A percentile compares a stretch with the other conserved stretches of the same genome.
phyloP scores from a whole-genome alignment of 2,113 vertebrate species.

The Setophaga coronata region DNA sequence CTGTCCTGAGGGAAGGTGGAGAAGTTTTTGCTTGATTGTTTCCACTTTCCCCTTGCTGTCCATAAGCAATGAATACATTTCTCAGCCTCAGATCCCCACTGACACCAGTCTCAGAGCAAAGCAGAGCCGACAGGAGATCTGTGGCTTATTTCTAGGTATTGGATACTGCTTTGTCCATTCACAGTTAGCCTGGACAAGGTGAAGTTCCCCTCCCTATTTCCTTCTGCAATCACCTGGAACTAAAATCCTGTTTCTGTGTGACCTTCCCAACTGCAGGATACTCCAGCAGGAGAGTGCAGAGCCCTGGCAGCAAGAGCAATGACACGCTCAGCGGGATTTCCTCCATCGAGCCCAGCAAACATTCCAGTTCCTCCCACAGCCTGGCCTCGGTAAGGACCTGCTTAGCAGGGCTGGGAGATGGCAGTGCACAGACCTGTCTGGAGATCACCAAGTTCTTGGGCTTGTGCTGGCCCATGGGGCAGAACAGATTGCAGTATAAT shows the following conservation, averaged over 20 bases:
- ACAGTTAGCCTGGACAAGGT: not conserved
- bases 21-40: not conserved
- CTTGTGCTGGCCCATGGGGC: not conserved
- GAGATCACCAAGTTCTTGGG: not conserved
- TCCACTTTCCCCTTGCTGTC: not conserved
- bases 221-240: not conserved
- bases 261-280: constrained; percentile 66
- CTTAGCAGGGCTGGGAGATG: not conserved
- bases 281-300: constrained; percentile 85
- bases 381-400: constrained; percentile 84
- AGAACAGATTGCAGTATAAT: not conserved
- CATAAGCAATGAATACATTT: not conserved
- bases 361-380: constrained; percentile 92
- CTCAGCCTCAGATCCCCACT: not conserved
- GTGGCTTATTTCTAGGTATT: not conserved
- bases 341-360: constrained; percentile 93
- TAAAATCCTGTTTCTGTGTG: not conserved
- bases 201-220: not conserved
- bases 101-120: not conserved
- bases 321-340: constrained; percentile 95
- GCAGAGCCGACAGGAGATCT: not conserved
- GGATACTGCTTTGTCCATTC: not conserved
- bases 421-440: fast-evolving
- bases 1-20: not conserved
- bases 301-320: constrained; percentile 92